Conservation (phyloP, 1,140 invertebrate genomes). For the Chionoecetes opilio region DNA sequence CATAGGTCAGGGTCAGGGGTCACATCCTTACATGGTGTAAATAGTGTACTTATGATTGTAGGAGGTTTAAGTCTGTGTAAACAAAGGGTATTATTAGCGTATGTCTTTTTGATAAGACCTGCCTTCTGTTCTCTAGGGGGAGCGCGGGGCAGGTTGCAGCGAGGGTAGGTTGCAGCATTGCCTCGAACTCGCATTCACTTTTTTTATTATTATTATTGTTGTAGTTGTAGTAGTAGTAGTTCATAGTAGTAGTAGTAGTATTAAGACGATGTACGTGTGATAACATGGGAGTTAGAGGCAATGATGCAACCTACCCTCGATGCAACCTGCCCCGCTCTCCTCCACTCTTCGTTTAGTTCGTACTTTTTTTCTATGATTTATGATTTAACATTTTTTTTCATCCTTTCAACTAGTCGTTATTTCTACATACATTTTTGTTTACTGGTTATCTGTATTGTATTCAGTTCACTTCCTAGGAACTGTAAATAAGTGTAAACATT, state of each 20-base stretch:
- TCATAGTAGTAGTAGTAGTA: too few relatives aligned
- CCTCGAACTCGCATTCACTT: too few relatives aligned
- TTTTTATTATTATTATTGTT: too few relatives aligned
- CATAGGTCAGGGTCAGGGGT: conserved; percentile 37
- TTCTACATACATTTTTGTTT: neutral
- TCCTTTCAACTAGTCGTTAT: conserved; percentile 66
- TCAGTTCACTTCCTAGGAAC: conserved; percentile 61
- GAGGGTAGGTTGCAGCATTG: too few relatives aligned
- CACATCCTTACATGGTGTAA: conserved; percentile 68
- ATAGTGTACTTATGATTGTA: conserved; percentile 71
- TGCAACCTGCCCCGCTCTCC: too few relatives aligned
- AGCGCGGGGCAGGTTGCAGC: too few relatives aligned
- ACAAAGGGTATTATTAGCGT: conserved; percentile 53
- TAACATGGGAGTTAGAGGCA: too few relatives aligned
- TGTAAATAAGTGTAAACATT: conserved; percentile 72
- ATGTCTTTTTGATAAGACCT: conserved; percentile 28
- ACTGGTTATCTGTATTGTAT: neutral
- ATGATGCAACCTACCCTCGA: too few relatives aligned
- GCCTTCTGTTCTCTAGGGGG: conserved; percentile 29
- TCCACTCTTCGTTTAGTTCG: conserved; percentile 35
- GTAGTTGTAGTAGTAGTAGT: too few relatives aligned
- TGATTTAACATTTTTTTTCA: conserved; percentile 57
- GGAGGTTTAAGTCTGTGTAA: conserved; percentile 61
- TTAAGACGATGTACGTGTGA: too few relatives aligned
- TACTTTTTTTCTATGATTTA: conserved; percentile 44